A percentile compares a stretch with the other conserved stretches of the same genome.
phyloP scores from a whole-genome alignment of 2,888 invertebrate genomes.

The Sinelater perroti region DNA sequence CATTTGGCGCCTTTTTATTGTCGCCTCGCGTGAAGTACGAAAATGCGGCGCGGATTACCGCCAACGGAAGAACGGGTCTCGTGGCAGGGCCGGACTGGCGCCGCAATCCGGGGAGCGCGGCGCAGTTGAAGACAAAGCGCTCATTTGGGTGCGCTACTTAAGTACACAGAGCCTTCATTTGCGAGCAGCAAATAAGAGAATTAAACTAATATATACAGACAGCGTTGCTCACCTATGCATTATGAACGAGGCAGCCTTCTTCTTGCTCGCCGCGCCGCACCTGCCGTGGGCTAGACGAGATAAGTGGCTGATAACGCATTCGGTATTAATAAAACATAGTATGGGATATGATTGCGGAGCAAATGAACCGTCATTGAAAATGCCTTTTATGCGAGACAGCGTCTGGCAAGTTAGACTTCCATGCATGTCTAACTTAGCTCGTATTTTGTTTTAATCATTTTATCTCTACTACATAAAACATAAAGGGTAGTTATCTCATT shows the following conservation, averaged over 20 bases:
- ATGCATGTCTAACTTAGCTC: neutral
- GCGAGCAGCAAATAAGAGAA: constrained; percentile 34
- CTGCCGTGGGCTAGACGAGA: constrained; percentile 16
- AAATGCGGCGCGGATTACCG: neutral
- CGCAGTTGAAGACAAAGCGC: constrained; percentile 30
- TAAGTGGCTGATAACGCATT: constrained; percentile 26
- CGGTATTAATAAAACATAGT: constrained; percentile 37
- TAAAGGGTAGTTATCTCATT: too few relatives aligned
- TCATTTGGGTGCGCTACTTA: constrained; percentile 34
- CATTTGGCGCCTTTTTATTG: constrained; percentile 28
- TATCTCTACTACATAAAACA: too few relatives aligned
- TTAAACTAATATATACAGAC: constrained; percentile 33
- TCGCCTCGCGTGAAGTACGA: constrained; percentile 19
- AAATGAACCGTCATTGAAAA: constrained; percentile 35
- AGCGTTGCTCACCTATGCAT: constrained; percentile 33
- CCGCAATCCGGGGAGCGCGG: too few relatives aligned
- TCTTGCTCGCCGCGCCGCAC: constrained; percentile 11
- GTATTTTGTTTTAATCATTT: neutral
- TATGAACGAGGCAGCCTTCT: constrained; percentile 26
- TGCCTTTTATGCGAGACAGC: constrained; percentile 25
- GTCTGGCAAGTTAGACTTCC: too few relatives aligned
- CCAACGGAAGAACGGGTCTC: neutral
- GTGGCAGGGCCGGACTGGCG: too few relatives aligned
- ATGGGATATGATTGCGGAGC: constrained; percentile 32
- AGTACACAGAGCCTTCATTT: constrained; percentile 35